These are phyloP conservation scores for Harpalus rufipes DNA, from an alignment of 2,888 invertebrate species.

Conservation along the genomic window DNA sequence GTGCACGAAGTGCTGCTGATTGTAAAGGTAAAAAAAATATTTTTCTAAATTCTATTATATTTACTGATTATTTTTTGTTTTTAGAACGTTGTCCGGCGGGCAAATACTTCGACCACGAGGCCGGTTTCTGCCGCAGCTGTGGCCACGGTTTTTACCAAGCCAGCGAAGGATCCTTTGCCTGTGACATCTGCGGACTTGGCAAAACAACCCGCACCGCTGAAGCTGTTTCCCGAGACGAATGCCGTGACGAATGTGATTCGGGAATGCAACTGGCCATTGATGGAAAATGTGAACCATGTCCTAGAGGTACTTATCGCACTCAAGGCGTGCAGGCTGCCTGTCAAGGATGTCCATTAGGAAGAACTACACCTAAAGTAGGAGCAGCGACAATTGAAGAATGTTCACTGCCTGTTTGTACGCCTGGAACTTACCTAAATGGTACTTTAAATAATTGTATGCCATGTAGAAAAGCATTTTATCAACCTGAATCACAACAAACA, in stretches of 20 bases:
- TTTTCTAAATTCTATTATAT: no score
- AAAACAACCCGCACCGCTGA: conserved; percentile 95
- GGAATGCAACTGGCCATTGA: conserved; percentile 92
- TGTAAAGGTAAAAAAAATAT: conserved; percentile 87
- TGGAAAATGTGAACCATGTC: conserved; percentile 95
- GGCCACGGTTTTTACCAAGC: conserved; percentile 97
- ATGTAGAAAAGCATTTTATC: conserved; percentile 94
- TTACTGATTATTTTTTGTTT: background rate
- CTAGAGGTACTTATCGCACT: conserved; percentile 90
- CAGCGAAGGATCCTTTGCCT: conserved; percentile 93
- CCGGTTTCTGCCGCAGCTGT: conserved; percentile 93
- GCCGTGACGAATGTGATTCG: conserved; percentile 92
- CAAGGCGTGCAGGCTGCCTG: conserved; percentile 94
- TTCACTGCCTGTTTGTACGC: conserved; percentile 91
- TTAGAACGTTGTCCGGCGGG: conserved; percentile 94
- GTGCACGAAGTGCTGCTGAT: conserved; percentile 92
- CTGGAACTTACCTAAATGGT: conserved; percentile 91
- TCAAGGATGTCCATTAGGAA: conserved; percentile 90
- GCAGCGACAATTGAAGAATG: conserved; percentile 93
- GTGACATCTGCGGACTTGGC: conserved; percentile 92
- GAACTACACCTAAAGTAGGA: conserved; percentile 92
- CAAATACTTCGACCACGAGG: conserved; percentile 94
- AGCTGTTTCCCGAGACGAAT: conserved; percentile 91
- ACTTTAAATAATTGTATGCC: conserved; percentile 91
- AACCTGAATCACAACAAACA: conserved; percentile 92